phyloP scores from a whole-genome alignment of 2,888 invertebrate species.

The Leptarthrus brevirostris region DNA sequence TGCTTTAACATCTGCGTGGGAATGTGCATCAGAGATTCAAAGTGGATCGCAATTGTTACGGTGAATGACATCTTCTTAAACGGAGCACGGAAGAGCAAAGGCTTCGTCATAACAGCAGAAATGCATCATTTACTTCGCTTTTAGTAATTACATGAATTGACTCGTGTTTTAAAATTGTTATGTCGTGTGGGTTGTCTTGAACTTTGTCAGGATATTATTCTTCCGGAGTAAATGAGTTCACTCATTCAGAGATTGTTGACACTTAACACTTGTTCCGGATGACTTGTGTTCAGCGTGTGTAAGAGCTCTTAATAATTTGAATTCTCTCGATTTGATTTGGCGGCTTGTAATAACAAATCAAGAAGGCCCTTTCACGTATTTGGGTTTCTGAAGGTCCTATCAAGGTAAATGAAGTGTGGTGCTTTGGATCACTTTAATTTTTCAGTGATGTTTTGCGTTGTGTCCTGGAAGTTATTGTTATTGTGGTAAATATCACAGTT shows the following conservation, averaged over 20 bases:
- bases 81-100: neutral
- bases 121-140: neutral
- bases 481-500: too few species aligned
- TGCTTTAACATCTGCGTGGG: slow-evolving; percentile 12
- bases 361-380: too few species aligned
- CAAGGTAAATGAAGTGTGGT: too few species aligned
- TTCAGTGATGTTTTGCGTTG: too few species aligned
- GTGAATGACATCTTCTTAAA: neutral
- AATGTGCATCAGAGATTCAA: slow-evolving; percentile 1
- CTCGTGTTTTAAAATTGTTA: neutral
- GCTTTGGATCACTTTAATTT: too few species aligned
- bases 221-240: neutral
- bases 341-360: too few species aligned
- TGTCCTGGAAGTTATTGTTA: too few species aligned
- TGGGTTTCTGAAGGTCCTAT: too few species aligned
- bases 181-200: neutral
- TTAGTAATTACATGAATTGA: neutral
- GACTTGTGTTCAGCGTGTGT: too few species aligned
- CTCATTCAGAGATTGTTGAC: neutral
- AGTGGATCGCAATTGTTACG: neutral
- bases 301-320: too few species aligned
- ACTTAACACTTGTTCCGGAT: neutral
- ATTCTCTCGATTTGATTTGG: too few species aligned
- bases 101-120: neutral
- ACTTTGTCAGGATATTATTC: neutral